Evolutionary conservation across 2,113 vertebrate species (phyloP).

Genomic region (Brevimyrus niger): DNA sequence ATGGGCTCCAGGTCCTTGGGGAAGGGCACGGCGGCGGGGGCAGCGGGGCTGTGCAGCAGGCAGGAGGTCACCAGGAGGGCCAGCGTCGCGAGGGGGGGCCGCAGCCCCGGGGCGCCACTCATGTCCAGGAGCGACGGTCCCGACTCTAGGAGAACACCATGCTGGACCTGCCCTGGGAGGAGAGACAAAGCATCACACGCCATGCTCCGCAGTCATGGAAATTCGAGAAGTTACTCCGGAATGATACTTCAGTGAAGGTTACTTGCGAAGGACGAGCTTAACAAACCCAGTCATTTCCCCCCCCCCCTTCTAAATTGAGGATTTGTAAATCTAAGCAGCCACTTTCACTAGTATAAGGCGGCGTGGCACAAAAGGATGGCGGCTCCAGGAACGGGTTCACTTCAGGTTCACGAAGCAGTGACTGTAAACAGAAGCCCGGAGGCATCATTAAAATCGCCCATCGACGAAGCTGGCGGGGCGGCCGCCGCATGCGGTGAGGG

Average conservation of each 20-base stretch:
- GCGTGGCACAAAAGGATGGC: background rate
- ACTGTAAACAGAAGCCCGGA: background rate
- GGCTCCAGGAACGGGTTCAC: background rate
- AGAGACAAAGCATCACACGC: background rate
- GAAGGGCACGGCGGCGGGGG: constrained; percentile 54
- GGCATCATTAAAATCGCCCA: background rate
- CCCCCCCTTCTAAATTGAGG: background rate
- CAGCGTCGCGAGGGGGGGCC: constrained; percentile 49
- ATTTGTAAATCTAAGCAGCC: background rate
- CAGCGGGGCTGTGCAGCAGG: constrained; percentile 44
- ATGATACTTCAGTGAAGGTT: background rate
- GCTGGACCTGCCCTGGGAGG: constrained; percentile 30
- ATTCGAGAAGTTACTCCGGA: background rate
- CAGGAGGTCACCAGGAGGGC: constrained; percentile 42
- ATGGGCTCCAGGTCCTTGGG: constrained; percentile 67
- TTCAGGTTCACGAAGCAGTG: background rate
- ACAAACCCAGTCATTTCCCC: background rate
- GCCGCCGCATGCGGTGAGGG: background rate
- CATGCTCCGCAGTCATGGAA: background rate
- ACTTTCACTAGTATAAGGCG: background rate
- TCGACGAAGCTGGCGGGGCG: background rate
- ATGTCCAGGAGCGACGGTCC: constrained; percentile 48
- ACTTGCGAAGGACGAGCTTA: background rate
- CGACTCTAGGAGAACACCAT: constrained; percentile 60
- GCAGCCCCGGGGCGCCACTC: constrained; percentile 51